A percentile compares a stretch with the other conserved stretches of the same genome.
Conservation (phyloP, 2,113 vertebrate species). For the Oryzias celebensis region DNA sequence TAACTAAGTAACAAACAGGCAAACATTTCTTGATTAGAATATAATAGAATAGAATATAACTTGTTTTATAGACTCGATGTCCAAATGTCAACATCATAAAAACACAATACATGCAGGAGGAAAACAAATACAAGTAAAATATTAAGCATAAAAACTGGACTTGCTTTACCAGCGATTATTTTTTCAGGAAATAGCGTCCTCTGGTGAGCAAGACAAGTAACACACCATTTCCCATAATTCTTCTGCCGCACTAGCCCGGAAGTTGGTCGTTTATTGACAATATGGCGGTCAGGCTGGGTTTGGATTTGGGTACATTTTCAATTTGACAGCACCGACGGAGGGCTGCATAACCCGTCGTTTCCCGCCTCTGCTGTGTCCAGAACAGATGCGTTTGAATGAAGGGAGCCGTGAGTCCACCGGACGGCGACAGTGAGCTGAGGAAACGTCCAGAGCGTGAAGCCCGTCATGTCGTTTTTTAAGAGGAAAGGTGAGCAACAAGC, state of each 20-base stretch:
- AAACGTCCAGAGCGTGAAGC: slow-evolving; percentile 57
- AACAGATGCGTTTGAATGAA: slow-evolving; percentile 76
- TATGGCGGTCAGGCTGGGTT: slow-evolving; percentile 77
- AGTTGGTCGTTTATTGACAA: slow-evolving; percentile 88
- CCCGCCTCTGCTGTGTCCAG: slow-evolving; percentile 7
- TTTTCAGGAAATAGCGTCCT: slow-evolving; percentile 14
- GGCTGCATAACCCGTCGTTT: slow-evolving; percentile 15
- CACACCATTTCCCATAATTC: slow-evolving; percentile 75
- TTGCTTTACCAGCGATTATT: no score
- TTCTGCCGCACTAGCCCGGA: slow-evolving; percentile 77
- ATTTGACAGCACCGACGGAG: slow-evolving; percentile 58
- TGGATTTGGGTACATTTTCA: slow-evolving; percentile 62
- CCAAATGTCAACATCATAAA: no score
- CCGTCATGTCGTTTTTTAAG: slow-evolving; percentile 89
- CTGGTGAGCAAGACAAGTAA: slow-evolving; percentile 12
- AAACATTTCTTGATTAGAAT: no score
- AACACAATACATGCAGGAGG: not conserved
- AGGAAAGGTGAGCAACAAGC: slow-evolving; percentile 84
- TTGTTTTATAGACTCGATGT: no score
- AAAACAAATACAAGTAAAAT: not conserved
- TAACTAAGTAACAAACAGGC: no score
- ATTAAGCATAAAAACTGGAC: not conserved
- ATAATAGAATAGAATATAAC: no score
- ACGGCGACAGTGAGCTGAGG: slow-evolving; percentile 76
- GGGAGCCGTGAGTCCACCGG: slow-evolving; percentile 69